A percentile compares a stretch with the other conserved stretches of the same genome.
phyloP scores from a whole-genome alignment of 2,113 vertebrate genomes.

The Sebastes schlegelii region DNA sequence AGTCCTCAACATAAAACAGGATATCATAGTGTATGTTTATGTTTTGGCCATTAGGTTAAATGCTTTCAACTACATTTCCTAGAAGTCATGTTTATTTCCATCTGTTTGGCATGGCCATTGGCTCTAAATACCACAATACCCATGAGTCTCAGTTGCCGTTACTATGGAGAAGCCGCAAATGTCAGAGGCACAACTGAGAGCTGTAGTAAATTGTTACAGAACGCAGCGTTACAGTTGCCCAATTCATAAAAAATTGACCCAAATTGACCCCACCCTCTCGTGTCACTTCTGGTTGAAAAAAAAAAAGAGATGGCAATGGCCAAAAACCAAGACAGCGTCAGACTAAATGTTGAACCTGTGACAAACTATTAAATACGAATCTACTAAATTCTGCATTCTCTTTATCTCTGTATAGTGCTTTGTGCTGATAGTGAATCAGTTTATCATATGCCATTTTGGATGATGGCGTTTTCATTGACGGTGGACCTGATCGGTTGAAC shows the following conservation, averaged over 20 bases:
- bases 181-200: neutral
- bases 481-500: no score
- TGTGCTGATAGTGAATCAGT: no score
- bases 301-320: no score
- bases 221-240: neutral
- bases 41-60: neutral
- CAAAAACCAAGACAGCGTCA: no score
- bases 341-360: no score
- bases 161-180: conserved; percentile 1
- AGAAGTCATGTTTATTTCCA: neutral
- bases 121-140: neutral
- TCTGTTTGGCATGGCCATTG: neutral
- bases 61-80: neutral
- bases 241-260: neutral
- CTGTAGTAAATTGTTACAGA: neutral
- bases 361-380: no score
- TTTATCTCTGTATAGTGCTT: no score
- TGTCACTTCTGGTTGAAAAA: no score
- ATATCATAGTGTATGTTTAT: neutral
- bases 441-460: no score
- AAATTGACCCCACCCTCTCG: no score
- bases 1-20: neutral
- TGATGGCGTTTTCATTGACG: no score
- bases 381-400: no score
- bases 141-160: neutral